These are phyloP conservation scores for Cuculus canorus DNA, from an alignment of 2,797 vertebrate species.

Conservation along the genomic window DNA sequence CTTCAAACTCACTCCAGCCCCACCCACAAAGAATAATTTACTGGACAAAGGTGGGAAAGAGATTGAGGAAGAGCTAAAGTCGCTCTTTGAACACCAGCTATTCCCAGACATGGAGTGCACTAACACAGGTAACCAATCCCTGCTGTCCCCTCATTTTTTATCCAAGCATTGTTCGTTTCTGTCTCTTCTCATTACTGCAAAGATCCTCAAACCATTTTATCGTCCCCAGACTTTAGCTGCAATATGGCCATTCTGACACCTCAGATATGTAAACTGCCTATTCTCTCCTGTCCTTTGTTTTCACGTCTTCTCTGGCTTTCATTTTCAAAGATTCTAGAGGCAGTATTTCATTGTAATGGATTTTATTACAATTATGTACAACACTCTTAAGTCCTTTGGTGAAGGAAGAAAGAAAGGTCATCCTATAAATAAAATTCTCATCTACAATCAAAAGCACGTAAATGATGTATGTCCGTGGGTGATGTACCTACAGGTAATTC, in stretches of 20 bases:
- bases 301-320: neutral
- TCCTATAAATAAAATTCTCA: constrained; percentile 50
- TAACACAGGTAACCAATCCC: neutral
- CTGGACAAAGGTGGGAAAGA: neutral
- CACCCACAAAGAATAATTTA: neutral
- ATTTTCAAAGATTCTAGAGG: neutral
- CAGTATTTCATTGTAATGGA: constrained; percentile 42
- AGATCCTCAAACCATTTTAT: neutral
- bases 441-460: neutral
- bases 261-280: neutral
- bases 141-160: neutral
- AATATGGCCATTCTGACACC: neutral
- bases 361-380: constrained; percentile 43
- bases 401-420: constrained; percentile 32
- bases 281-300: neutral
- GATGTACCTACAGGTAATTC: neutral
- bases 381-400: constrained; percentile 42
- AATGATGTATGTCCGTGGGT: neutral
- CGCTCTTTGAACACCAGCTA: neutral
- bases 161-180: neutral
- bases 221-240: neutral
- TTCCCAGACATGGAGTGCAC: neutral
- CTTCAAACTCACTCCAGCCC: neutral
- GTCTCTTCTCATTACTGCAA: neutral
- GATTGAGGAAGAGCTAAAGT: neutral